Evolutionary conservation across 2,888 invertebrate species (phyloP).

Genomic region (Dicycla oo): DNA sequence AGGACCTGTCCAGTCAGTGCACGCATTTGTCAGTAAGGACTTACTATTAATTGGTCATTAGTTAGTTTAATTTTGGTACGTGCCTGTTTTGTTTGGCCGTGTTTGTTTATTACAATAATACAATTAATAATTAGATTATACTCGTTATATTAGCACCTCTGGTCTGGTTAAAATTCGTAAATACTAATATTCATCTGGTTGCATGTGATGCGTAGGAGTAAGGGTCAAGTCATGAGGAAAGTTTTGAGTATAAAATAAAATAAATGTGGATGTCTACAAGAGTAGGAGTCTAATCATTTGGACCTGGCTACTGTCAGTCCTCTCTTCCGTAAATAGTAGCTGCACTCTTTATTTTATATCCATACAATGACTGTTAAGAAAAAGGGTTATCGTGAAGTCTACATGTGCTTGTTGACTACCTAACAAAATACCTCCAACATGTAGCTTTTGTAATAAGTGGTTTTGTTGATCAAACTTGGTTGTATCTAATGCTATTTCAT

Average conservation of each 20-base stretch:
- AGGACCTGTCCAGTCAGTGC: no score
- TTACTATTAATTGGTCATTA: background rate
- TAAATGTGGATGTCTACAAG: background rate
- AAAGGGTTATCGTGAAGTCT: no score
- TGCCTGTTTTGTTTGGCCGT: background rate
- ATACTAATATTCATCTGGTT: background rate
- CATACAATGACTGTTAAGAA: no score
- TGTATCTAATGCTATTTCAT: background rate
- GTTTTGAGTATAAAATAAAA: background rate
- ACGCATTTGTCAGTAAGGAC: no score
- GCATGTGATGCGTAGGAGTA: background rate
- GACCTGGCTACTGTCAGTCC: no score
- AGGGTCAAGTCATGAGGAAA: background rate
- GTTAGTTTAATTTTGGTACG: background rate
- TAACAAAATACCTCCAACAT: background rate
- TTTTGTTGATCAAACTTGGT: background rate
- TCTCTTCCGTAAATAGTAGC: no score
- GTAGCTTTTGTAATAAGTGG: background rate
- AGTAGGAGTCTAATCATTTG: no score
- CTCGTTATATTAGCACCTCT: background rate
- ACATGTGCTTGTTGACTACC: background rate
- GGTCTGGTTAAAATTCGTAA: background rate
- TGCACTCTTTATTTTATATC: no score
- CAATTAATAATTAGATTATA: background rate
- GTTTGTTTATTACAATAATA: background rate